Evolutionary conservation across 2,888 invertebrate species (phyloP), one percentile per base, ranked within the genome.

Genomic region (Thera obeliscata): DNA sequence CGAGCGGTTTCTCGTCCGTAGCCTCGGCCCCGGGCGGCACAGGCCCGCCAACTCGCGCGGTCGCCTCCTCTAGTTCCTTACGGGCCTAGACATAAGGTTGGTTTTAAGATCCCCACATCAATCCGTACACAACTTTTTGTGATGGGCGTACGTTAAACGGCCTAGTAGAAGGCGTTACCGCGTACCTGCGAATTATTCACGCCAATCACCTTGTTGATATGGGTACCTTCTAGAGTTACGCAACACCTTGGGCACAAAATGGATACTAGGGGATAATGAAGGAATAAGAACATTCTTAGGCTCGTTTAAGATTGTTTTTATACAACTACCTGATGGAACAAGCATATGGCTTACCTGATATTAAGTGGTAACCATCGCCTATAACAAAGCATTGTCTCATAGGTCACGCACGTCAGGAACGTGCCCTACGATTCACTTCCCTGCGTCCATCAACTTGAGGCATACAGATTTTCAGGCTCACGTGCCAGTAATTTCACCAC

Each of bases 1-100:
- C 77, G 50, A 88, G 87, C 0, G 93, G 96, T 76, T 96, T 96
- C 49, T 95, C 93, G 33, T 91, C 91, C 0, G 86, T 75, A 73
- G n/a, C 84, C 78, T 43, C 89, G 78, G 80, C 46, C 64, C 94
- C 88, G 3, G 85, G 74, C 38, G 66, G 72, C 63, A 74, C 77
- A 60, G 66, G 56, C 7, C 65, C 74, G 7, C 68, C 78, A 48
- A 75, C 76, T 2, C 87, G 81, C 2, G 82, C 72, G 2, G 78
- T 76, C 54, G 86, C 86, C 61, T 92, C 92, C 66, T 93, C 93
- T 60, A 87, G 63, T 76, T 93, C 93, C 74, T 93, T 93, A 9
- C 93, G 91, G 1, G 84, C 85, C 93, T 93, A 69, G 0, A 70
- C 50, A 62, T 61, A 68, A 66, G 62, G 63, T 52, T 61, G 55